Evolutionary conservation across 2,113 vertebrate species (phyloP).

Genomic region (Baryphthengus martii): DNA sequence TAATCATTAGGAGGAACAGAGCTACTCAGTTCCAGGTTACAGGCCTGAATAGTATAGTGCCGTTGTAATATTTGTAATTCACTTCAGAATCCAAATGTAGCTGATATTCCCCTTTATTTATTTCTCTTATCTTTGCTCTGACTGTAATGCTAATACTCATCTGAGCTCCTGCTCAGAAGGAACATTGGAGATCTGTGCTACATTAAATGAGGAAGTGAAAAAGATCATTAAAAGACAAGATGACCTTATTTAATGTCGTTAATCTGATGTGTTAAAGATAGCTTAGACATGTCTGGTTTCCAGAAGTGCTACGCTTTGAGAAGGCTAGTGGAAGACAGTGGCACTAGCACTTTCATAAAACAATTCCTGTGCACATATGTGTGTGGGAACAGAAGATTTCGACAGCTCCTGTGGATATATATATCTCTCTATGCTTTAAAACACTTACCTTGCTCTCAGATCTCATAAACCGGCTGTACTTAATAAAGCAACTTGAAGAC

Average conservation of each 20-base stretch:
- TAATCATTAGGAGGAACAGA: background rate
- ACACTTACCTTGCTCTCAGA: background rate
- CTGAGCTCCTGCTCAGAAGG: background rate
- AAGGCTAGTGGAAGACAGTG: background rate
- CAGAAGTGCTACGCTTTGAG: background rate
- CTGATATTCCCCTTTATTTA: background rate
- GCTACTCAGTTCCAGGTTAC: background rate
- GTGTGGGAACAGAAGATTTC: background rate
- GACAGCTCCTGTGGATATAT: background rate
- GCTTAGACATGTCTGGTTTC: background rate
- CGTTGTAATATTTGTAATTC: background rate
- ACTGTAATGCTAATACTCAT: background rate
- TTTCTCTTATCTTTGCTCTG: background rate
- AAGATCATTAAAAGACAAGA: background rate
- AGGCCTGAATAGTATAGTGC: background rate
- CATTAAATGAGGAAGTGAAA: background rate
- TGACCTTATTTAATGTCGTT: constrained; percentile 4
- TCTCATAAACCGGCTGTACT: background rate
- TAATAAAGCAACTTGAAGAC: background rate
- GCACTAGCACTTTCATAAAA: background rate
- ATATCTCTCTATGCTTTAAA: background rate
- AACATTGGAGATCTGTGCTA: background rate
- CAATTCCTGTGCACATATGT: background rate
- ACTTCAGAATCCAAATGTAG: background rate
- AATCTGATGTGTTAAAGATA: background rate